Evolutionary conservation across 2,888 invertebrate genomes (phyloP), one percentile per base, ranked within the genome.

Genomic region (Biston betularia): DNA sequence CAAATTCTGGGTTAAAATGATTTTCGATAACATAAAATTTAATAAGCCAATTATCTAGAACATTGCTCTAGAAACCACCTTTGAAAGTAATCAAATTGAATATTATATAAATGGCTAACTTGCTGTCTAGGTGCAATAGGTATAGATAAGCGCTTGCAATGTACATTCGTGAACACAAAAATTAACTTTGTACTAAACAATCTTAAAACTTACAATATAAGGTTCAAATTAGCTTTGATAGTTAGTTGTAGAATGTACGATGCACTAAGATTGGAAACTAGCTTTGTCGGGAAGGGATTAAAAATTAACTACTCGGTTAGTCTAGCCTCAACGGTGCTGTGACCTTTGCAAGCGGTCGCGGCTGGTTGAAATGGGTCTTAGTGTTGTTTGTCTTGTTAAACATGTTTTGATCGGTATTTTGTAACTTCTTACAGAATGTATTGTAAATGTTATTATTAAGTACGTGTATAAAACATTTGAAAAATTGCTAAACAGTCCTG

Each of bases 251-350:
- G 42, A 68, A 50, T 70, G 66, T 65, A 61, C 66, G 60, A 58
- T 73, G 74, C 71, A 74, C 67, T 68, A 68, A 73, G 75, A 75
- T 75, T 74, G 69, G 70, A 69, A 75, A 74, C 74, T 68, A 69
- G 73, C 70, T 73, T 70, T 68, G 69, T 66, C 62, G 73, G 61
- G 66, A 66, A 65, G 69, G 72, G 57, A 81, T 83, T 79, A 81
- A 81, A 79, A 80, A 82, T 82, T 77, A 75, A 83, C 75, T 67
- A 74, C 70, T 77, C 71, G 75, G 79, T 81, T 76, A 81, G 79
- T 81, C 77, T 81, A 75, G 79, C 78, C 70, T 55, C 71, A 69
- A 63, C 68, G 65, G 79, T 74, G 73, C 76, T 75, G 70, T 71
- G 77, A 78, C 72, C 79, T 79, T 76, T 73, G 56, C 56, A 38